phyloP scores from a whole-genome alignment of 1,140 invertebrate species.

The Ditylenchus dipsaci region DNA sequence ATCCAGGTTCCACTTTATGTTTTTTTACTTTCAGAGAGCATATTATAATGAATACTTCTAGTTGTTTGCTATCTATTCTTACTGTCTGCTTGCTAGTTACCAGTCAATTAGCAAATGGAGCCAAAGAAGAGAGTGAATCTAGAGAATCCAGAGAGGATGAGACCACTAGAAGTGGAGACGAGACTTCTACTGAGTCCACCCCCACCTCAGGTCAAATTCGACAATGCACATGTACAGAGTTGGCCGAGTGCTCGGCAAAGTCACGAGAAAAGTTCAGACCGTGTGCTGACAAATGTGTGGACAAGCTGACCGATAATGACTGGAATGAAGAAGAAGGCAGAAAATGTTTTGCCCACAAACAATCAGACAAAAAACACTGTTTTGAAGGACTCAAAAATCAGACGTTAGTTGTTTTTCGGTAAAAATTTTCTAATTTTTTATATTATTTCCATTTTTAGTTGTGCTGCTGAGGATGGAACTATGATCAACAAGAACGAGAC shows the following conservation, averaged over 20 bases:
- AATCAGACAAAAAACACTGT: background rate
- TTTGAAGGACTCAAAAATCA: background rate
- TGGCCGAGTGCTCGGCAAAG: constrained; percentile 1
- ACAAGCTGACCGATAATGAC: background rate
- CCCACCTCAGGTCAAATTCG: background rate
- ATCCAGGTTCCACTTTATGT: no score
- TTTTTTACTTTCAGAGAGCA: no score
- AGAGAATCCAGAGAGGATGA: background rate
- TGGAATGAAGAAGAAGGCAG: background rate
- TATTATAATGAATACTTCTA: no score
- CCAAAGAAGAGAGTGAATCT: background rate
- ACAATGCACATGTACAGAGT: constrained; percentile 6
- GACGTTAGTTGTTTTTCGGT: background rate
- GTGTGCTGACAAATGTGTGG: background rate
- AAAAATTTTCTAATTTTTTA: background rate
- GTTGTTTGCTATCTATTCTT: no score
- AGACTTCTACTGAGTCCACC: background rate
- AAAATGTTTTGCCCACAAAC: constrained; percentile 5
- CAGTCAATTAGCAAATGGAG: background rate
- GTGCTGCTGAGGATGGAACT: background rate
- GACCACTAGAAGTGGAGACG: no score
- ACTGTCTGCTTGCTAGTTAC: no score
- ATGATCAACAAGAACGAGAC: constrained; percentile 12
- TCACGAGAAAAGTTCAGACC: background rate
- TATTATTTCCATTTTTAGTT: background rate